These are phyloP conservation scores for Drosophila diplacantha DNA, from an alignment of 2,888 invertebrate genomes.

Conservation along the genomic window DNA sequence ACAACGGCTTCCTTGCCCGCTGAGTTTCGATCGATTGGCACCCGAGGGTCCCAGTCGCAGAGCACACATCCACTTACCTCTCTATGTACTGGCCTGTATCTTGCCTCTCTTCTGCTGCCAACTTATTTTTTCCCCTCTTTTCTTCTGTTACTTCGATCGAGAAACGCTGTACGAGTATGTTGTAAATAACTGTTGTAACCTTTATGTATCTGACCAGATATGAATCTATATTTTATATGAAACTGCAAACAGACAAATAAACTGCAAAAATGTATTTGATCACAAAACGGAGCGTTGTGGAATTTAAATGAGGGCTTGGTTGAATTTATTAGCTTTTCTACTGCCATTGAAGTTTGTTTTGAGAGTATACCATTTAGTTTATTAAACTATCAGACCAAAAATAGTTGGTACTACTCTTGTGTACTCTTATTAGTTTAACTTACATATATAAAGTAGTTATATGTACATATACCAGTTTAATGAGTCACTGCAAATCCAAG, in stretches of 20 bases:
- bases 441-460: background rate
- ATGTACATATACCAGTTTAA: background rate
- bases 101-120: constrained; percentile 6
- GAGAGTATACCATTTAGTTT: background rate
- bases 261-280: constrained; percentile 75
- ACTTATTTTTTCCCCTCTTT: constrained; percentile 10
- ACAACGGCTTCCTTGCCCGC: constrained; percentile 52
- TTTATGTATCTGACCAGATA: constrained; percentile 45
- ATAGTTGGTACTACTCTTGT: too few relatives aligned
- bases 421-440: background rate
- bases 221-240: constrained; percentile 58
- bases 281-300: constrained; percentile 31
- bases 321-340: background rate
- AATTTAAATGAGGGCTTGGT: background rate
- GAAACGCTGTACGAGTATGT: constrained; percentile 63
- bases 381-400: background rate
- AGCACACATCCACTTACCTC: constrained; percentile 3
- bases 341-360: too few relatives aligned
- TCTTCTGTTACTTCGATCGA: constrained; percentile 41
- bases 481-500: background rate
- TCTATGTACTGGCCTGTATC: constrained; percentile 8
- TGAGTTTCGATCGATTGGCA: constrained; percentile 14
- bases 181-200: constrained; percentile 74
- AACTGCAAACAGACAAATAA: constrained; percentile 75
- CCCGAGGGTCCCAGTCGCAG: constrained; percentile 4